Evolutionary conservation across 2,113 vertebrate species (phyloP), one percentile per base, ranked within the genome.

Genomic region (Cyprinus carpio): DNA sequence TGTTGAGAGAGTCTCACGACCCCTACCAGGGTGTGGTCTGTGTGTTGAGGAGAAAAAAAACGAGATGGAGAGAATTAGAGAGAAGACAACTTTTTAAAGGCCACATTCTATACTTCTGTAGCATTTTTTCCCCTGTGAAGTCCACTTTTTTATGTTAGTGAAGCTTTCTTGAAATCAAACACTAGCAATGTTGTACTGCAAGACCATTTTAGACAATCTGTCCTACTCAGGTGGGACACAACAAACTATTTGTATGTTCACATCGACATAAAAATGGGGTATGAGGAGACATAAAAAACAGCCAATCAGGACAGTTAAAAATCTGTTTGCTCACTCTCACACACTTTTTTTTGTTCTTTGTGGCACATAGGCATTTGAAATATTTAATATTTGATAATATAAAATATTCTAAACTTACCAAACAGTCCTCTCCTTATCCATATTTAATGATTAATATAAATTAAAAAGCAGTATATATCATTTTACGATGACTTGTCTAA

Each of bases 1-100:
- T 82, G 75, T 74, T 82, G 79, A 77, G 83, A 31, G 40, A 87
- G n/a, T n/a, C n/a, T n/a, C n/a, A n/a, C n/a, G 79, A 86, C 83
- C 82, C 81, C 86, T 58, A 27, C 65, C 78, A 83, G 87, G 51
- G 18, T 49, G 16, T 83, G 81, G 18, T 49, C n/a, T 83, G 81
- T 46, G 67, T 58, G 46, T 77, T 49, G 46, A 16, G 27, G 62
- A 79, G 37, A 37, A 37, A 37, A 43, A 11, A 23, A 40, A 23
- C 9, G 54, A 67, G 60, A 56, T 29, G 58, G 49, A 43, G 18
- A 54, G 43, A 82, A n/a, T 51, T 56, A 40, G 54, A 71, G 29
- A 10, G 58, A 13, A 62, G 27, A 46, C 12, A 58, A 49, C 56
- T 27, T 72, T 82, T 79, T 65, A 84, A 75, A 49, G 49, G 20